Evolutionary conservation across 1,140 invertebrate genomes (phyloP).

Genomic region (Papilio polytes): DNA sequence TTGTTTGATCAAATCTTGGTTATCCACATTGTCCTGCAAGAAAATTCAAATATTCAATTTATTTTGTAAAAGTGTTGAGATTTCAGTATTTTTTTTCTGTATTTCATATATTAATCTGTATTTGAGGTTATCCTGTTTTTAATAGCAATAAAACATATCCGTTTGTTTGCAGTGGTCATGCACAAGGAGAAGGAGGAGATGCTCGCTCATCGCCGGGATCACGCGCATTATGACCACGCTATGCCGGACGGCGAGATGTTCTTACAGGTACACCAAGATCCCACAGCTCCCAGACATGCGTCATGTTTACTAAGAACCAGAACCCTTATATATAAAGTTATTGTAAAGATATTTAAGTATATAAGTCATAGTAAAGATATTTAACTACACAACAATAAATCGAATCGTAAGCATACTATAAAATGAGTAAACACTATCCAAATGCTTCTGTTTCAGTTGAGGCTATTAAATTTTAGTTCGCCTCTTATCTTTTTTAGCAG

Average conservation of each 20-base stretch:
- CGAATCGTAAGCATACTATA: background rate
- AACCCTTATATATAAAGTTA: too few relatives aligned
- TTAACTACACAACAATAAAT: background rate
- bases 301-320: too few relatives aligned
- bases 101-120: background rate
- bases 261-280: conserved; percentile 88
- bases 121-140: background rate
- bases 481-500: conserved; percentile 36
- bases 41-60: background rate
- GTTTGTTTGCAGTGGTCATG: conserved; percentile 94
- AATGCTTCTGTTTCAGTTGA: conserved; percentile 11
- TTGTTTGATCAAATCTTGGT: background rate
- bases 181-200: conserved; percentile 95
- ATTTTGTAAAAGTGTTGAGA: background rate
- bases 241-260: conserved; percentile 97
- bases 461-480: conserved; percentile 28
- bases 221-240: conserved; percentile 94
- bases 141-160: conserved; percentile 46
- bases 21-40: background rate
- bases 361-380: background rate
- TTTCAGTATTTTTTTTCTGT: too few relatives aligned
- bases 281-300: too few relatives aligned
- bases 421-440: background rate
- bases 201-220: conserved; percentile 87
- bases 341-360: background rate